A percentile compares a stretch with the other conserved stretches of the same genome.
Conservation (phyloP, 2,888 invertebrate genomes). For the Epistrophe eligans region DNA sequence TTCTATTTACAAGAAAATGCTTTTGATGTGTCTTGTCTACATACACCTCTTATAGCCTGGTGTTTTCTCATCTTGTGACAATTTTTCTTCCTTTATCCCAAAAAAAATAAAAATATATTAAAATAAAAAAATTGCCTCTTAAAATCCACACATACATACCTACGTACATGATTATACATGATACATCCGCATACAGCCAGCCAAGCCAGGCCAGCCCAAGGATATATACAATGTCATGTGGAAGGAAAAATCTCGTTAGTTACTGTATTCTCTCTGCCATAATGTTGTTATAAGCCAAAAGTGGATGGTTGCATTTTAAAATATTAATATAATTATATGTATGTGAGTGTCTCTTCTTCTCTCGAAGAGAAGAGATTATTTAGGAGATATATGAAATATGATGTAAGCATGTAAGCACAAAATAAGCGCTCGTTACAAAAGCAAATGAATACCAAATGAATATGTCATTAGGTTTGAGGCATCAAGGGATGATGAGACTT, state of each 20-base stretch:
- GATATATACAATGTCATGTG: slow-evolving; percentile 37
- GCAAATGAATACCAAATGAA: slow-evolving; percentile 69
- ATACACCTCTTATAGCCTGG: slow-evolving; percentile 23
- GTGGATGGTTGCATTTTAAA: slow-evolving; percentile 67
- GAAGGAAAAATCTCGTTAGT: slow-evolving; percentile 62
- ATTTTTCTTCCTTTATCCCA: slow-evolving; percentile 28
- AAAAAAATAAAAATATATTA: not conserved
- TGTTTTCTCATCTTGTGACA: slow-evolving; percentile 43
- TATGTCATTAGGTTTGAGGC: slow-evolving; percentile 51
- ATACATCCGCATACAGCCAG: slow-evolving; percentile 32
- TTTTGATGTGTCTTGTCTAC: slow-evolving; percentile 43
- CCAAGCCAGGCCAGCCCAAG: slow-evolving; percentile 16
- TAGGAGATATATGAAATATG: slow-evolving; percentile 20
- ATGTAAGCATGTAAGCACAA: slow-evolving; percentile 42
- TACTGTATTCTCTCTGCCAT: slow-evolving; percentile 57
- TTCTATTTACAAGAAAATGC: slow-evolving; percentile 52
- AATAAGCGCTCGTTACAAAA: slow-evolving; percentile 51
- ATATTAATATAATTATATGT: slow-evolving; percentile 71
- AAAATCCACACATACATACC: slow-evolving; percentile 19
- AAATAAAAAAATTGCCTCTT: slow-evolving; percentile 9
- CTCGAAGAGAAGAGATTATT: slow-evolving; percentile 52
- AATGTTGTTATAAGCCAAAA: slow-evolving; percentile 70
- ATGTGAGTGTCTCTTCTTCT: not conserved
- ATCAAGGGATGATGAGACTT: slow-evolving; percentile 7
- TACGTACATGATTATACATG: not conserved